A percentile compares a stretch with the other conserved stretches of the same genome.
These are phyloP conservation scores for Tyrophagus putrescentiae DNA, from an alignment of 1,140 invertebrate genomes.

Conservation along the genomic window DNA sequence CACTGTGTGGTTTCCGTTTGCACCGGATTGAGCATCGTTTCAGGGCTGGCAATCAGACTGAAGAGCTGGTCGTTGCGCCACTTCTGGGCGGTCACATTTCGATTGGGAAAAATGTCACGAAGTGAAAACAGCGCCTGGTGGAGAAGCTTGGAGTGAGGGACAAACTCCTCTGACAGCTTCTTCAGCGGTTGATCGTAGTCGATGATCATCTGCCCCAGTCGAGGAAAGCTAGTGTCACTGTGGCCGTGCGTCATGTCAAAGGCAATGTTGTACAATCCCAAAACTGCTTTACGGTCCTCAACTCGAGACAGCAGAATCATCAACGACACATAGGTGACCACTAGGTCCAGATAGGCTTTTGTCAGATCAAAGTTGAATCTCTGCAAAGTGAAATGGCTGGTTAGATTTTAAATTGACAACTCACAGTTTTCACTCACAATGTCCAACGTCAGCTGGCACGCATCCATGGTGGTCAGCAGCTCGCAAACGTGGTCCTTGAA, in stretches of 20 bases:
- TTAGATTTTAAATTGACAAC: constrained; percentile 8
- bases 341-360: constrained; percentile 84
- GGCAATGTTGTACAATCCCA: constrained; percentile 91
- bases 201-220: constrained; percentile 88
- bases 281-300: constrained; percentile 89
- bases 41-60: constrained; percentile 78
- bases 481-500: constrained; percentile 97
- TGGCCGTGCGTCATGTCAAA: constrained; percentile 88
- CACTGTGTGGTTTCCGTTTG: constrained; percentile 67
- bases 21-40: constrained; percentile 77
- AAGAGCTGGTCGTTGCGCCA: constrained; percentile 81
- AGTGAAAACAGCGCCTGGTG: constrained; percentile 71
- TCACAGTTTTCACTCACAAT: constrained; percentile 45
- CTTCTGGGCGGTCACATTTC: constrained; percentile 82
- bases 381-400: constrained; percentile 32
- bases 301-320: constrained; percentile 92
- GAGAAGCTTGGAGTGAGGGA: constrained; percentile 76
- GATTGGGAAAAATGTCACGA: constrained; percentile 63
- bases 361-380: constrained; percentile 87
- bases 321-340: constrained; percentile 79
- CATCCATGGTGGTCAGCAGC: constrained; percentile 91
- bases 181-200: constrained; percentile 93
- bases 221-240: constrained; percentile 77
- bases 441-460: constrained; percentile 82
- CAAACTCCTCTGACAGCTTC: constrained; percentile 91